Evolutionary conservation across 2,797 vertebrate species (phyloP).

Genomic region (Staurois parvus): DNA sequence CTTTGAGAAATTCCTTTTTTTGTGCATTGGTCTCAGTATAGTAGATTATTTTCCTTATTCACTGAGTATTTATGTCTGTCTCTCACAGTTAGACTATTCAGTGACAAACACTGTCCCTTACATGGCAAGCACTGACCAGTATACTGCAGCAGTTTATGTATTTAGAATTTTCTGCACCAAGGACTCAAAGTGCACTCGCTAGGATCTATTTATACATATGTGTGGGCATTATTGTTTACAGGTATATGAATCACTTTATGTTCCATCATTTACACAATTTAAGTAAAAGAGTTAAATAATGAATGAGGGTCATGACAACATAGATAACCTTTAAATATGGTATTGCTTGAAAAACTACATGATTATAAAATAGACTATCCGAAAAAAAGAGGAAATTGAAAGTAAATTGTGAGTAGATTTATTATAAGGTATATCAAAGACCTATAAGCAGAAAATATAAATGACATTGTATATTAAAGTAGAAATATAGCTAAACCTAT

Average conservation of each 20-base stretch:
- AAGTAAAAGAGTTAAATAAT: no score
- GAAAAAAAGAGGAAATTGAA: no score
- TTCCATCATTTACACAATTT: no score
- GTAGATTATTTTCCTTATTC: constrained; percentile 61
- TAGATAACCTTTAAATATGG: no score
- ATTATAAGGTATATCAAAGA: no score
- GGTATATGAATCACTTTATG: not conserved
- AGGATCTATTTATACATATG: constrained; percentile 55
- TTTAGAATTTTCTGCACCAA: constrained; percentile 73
- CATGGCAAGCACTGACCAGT: constrained; percentile 65
- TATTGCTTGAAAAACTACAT: no score
- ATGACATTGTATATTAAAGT: no score
- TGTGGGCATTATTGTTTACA: constrained; percentile 16
- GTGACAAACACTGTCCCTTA: constrained; percentile 67
- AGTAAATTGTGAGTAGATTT: no score
- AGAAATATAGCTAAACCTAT: no score
- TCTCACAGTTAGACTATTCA: constrained; percentile 72
- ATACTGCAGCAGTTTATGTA: constrained; percentile 67
- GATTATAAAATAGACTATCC: no score
- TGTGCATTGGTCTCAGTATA: constrained; percentile 65
- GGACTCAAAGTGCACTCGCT: constrained; percentile 68
- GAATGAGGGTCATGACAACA: no score
- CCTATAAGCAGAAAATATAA: no score
- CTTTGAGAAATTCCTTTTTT: constrained; percentile 61
- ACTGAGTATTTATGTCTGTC: constrained; percentile 30